These are phyloP conservation scores for Polymixis lichenea DNA, from an alignment of 2,888 invertebrate species.

Conservation along the genomic window DNA sequence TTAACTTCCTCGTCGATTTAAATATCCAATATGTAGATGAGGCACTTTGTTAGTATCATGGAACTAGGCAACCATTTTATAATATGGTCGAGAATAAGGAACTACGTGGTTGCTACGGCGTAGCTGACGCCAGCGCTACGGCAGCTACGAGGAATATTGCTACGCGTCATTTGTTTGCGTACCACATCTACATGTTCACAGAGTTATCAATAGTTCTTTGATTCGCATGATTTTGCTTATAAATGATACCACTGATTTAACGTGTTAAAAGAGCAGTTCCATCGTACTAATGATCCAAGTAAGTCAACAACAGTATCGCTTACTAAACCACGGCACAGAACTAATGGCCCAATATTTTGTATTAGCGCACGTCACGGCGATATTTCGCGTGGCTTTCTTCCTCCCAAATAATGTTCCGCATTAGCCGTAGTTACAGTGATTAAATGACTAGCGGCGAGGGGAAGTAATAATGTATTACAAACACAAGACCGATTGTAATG, in stretches of 20 bases:
- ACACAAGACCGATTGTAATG: slow-evolving; percentile 72
- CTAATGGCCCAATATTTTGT: slow-evolving; percentile 81
- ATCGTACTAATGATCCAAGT: slow-evolving; percentile 41
- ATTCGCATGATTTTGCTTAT: neutral
- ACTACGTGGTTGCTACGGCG: slow-evolving; percentile 30
- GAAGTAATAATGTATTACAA: slow-evolving; percentile 81
- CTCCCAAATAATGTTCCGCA: slow-evolving; percentile 86
- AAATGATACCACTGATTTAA: neutral
- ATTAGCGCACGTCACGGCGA: slow-evolving; percentile 81
- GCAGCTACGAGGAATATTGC: slow-evolving; percentile 12
- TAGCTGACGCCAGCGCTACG: slow-evolving; percentile 24
- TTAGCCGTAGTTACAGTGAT: slow-evolving; percentile 89
- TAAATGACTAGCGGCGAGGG: slow-evolving; percentile 83
- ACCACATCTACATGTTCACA: neutral
- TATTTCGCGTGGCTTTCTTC: slow-evolving; percentile 85
- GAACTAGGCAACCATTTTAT: slow-evolving; percentile 25
- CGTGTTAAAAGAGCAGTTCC: slow-evolving; percentile 20
- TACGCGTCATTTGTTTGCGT: slow-evolving; percentile 5
- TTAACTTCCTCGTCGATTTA: slow-evolving; percentile 15
- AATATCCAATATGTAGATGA: slow-evolving; percentile 27
- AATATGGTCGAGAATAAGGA: slow-evolving; percentile 36
- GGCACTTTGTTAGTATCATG: slow-evolving; percentile 32
- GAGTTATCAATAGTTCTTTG: neutral
- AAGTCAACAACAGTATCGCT: slow-evolving; percentile 44
- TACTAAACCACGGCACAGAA: slow-evolving; percentile 56